These are phyloP conservation scores for Aporrectodea caliginosa DNA, from an alignment of 1,140 invertebrate species.

Conservation along the genomic window DNA sequence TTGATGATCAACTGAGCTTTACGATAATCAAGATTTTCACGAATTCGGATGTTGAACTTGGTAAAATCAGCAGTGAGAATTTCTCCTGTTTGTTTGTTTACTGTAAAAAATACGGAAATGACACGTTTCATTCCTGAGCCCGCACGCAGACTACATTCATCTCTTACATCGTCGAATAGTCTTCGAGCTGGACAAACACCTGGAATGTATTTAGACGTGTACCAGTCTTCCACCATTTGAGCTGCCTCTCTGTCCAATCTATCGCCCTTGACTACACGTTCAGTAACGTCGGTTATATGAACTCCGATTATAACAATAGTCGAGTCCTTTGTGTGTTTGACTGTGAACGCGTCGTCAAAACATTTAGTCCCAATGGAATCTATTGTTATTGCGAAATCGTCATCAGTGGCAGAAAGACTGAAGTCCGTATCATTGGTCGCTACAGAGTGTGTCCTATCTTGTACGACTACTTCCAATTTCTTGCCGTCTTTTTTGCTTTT, in stretches of 20 bases:
- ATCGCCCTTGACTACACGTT: background rate
- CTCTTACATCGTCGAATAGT: background rate
- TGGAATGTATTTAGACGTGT: background rate
- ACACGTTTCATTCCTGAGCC: background rate
- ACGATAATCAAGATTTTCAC: background rate
- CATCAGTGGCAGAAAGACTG: background rate
- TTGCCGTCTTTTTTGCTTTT: no score
- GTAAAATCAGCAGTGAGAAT: background rate
- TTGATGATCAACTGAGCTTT: background rate
- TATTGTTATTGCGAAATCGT: background rate
- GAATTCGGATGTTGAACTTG: background rate
- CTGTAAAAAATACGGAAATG: background rate
- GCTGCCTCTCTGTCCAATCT: background rate
- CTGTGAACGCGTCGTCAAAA: background rate
- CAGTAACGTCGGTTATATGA: background rate
- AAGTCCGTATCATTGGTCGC: background rate
- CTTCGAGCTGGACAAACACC: background rate
- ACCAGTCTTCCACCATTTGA: background rate
- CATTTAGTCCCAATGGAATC: background rate
- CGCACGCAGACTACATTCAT: background rate
- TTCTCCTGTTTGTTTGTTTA: background rate
- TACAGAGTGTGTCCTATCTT: background rate
- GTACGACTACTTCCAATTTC: no score
- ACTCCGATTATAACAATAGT: background rate
- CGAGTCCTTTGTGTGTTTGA: background rate